Base-by-base conservation (phyloP, 1,140 invertebrate genomes). In the Metopolophium dirhodum region DNA sequence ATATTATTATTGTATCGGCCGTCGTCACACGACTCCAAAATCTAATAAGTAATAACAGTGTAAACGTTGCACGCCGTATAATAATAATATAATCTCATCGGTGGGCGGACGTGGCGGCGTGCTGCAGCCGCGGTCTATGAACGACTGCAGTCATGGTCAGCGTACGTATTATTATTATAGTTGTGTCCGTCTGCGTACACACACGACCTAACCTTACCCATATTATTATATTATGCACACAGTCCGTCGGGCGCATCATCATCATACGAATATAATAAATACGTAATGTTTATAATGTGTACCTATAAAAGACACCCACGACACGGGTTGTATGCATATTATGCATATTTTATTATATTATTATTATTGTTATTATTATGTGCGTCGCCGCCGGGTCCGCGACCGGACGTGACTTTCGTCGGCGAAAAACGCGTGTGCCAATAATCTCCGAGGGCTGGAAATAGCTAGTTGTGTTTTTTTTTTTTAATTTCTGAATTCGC, bases 91-190 rank as follows among this genome's bases (percentile, higher is more conserved):
- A 77, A 77, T 77, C 61, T n/a, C 61, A 7, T 77, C 61, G 61
- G 61, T 77, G 61, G 61, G 61, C 41, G 85, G 83, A 23, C 85
- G 41, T 47, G 9, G 85, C 18, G 77, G 68, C 83, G 41, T 57
- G 49, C 26, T 41, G 49, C 26, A 26, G 30, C 35, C 4, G 30
- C 35, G 77, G 91, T 93, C 82, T 51, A 30, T 83, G 82, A 51
- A 93, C 91, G 51, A 26, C 47, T 85, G 35, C 77, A 83, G 91
- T 92, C 91, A 92, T 82, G 91, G 91, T 92, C 91, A 92, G 91
- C 14, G 54, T 77, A 77, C 30, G n/a, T n/a, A 41, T 41, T n/a
- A 41, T 41, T n/a, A 77, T 77, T 77, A 77, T n/a, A 77, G 61
- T 90, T 61, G 87, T 51, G 87, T 51, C 47, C 49, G 35, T 89